A percentile compares a stretch with the other conserved stretches of the same genome.
phyloP scores from a whole-genome alignment of 2,888 invertebrate species.

The Zaprionus obscuricornis region DNA sequence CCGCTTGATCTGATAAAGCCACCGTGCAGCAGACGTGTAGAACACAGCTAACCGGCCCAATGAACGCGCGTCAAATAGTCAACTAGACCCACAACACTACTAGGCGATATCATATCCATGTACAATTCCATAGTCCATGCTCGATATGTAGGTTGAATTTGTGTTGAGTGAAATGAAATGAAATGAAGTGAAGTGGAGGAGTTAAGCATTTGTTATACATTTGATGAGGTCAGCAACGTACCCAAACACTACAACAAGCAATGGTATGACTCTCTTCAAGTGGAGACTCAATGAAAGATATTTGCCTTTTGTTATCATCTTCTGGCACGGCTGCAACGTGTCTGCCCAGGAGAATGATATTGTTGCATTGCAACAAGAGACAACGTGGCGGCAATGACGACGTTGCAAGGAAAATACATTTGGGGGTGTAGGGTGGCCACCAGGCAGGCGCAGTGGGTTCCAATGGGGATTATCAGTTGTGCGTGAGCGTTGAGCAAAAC shows the following conservation, averaged over 20 bases:
- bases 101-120: conserved; percentile 80
- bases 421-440: no score
- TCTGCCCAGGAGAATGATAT: no score
- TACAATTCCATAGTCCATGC: conserved; percentile 70
- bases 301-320: conserved; percentile 32
- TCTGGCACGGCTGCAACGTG: background rate
- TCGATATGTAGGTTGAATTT: conserved; percentile 50
- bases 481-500: no score
- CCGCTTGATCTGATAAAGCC: conserved; percentile 81
- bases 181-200: no score
- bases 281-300: conserved; percentile 26
- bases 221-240: conserved; percentile 75
- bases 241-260: conserved; percentile 40
- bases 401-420: no score
- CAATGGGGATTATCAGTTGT: conserved; percentile 49
- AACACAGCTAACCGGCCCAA: conserved; percentile 50
- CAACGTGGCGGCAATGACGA: conserved; percentile 64
- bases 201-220: conserved; percentile 65
- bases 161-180: conserved; percentile 14
- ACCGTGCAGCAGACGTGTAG: conserved; percentile 69
- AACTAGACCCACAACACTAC: conserved; percentile 20
- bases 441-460: background rate
- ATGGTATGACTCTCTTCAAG: conserved; percentile 14
- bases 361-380: conserved; percentile 45
- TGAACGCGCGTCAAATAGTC: background rate